phyloP scores from a whole-genome alignment of 1,140 invertebrate species.

The Bombus vancouverensis region DNA sequence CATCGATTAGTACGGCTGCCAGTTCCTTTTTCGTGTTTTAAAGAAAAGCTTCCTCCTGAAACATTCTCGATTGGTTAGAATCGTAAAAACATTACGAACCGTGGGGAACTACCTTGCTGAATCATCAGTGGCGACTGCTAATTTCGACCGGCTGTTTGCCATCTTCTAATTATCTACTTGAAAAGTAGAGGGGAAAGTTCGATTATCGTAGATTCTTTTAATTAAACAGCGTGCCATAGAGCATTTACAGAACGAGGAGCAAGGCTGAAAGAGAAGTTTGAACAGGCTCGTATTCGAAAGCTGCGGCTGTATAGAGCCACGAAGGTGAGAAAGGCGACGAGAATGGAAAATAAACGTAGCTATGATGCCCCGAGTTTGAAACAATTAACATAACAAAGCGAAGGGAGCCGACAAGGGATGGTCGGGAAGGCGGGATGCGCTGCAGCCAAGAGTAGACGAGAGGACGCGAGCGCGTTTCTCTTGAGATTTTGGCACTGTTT shows the following conservation, averaged over 20 bases:
- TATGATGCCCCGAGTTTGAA: constrained; percentile 78
- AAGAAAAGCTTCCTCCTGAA: constrained; percentile 9
- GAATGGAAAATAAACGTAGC: constrained; percentile 80
- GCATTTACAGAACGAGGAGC: background rate
- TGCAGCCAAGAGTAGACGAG: constrained; percentile 58
- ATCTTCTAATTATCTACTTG: background rate
- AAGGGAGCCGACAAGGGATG: constrained; percentile 53
- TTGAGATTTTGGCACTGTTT: constrained; percentile 79
- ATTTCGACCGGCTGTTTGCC: background rate
- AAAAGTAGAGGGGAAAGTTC: background rate
- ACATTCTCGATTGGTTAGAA: background rate
- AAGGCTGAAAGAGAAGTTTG: background rate
- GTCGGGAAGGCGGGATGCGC: constrained; percentile 57
- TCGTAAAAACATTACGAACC: constrained; percentile 7
- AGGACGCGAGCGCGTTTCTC: constrained; percentile 71
- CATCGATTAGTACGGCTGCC: constrained; percentile 44
- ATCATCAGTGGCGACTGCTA: background rate
- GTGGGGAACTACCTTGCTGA: background rate
- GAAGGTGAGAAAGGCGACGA: constrained; percentile 66
- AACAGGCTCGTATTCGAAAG: constrained; percentile 50
- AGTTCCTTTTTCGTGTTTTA: constrained; percentile 25
- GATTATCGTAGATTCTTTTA: constrained; percentile 26
- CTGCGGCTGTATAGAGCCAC: constrained; percentile 30
- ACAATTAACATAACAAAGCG: constrained; percentile 81
- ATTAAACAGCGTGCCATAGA: background rate